Conservation (phyloP, 2,797 vertebrate species). For the Syngnathus rostellatus region DNA sequence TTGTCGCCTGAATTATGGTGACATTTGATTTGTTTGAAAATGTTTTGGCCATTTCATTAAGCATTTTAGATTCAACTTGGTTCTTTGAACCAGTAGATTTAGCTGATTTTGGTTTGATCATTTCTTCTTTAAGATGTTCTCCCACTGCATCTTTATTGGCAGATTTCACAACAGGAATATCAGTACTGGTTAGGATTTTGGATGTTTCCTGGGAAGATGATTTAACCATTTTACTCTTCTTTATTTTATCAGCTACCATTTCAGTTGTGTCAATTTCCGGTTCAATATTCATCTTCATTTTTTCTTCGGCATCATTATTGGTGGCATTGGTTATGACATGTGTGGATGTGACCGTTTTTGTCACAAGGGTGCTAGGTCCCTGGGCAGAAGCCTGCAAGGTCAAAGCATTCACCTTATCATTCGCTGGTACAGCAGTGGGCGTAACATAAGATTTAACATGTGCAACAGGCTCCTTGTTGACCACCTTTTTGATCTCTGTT, state of each 20-base stretch:
- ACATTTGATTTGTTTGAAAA: conserved; percentile 10
- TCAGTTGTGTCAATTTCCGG: neutral
- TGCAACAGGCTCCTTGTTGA: conserved; percentile 16
- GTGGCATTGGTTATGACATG: conserved; percentile 14
- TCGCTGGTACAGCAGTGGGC: conserved; percentile 8
- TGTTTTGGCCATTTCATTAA: conserved; percentile 23
- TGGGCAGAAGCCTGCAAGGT: conserved; percentile 6
- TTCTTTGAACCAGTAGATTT: conserved; percentile 22
- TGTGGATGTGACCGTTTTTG: conserved; percentile 1
- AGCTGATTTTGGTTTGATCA: conserved; percentile 17
- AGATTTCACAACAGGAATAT: neutral
- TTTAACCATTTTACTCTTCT: neutral
- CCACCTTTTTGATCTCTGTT: conserved; percentile 30
- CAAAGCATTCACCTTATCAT: conserved; percentile 14
- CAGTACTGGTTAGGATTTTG: neutral
- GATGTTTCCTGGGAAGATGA: conserved; percentile 1
- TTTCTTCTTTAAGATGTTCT: conserved; percentile 16
- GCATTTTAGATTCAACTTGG: conserved; percentile 19
- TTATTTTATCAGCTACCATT: neutral
- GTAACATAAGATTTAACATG: conserved; percentile 14
- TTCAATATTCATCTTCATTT: neutral
- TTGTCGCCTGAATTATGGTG: conserved; percentile 20
- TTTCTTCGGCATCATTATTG: conserved; percentile 8
- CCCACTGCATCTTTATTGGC: conserved; percentile 8
- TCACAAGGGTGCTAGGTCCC: conserved; percentile 11